phyloP scores from a whole-genome alignment of 2,797 vertebrate species.

The Carduelis carduelis region DNA sequence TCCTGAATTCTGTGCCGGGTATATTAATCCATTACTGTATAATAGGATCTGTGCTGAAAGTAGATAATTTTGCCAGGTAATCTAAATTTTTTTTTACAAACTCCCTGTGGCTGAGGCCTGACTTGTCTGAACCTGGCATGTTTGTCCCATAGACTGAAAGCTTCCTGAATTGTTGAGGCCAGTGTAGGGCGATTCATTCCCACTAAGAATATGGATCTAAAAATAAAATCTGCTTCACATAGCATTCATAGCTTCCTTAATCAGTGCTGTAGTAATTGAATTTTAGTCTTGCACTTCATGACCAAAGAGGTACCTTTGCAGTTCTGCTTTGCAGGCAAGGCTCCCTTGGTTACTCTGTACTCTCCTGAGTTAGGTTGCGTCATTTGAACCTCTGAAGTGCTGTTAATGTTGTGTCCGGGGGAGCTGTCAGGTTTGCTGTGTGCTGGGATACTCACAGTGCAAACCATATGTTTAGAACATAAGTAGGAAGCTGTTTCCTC shows the following conservation, averaged over 20 bases:
- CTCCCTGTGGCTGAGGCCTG: not conserved
- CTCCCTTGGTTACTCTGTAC: not conserved
- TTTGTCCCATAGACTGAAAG: not conserved
- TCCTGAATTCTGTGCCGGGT: accelerated
- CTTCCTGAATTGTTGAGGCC: not conserved
- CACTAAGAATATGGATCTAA: not conserved
- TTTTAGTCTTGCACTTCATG: not conserved
- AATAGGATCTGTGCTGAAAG: not conserved
- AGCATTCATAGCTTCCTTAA: conserved; percentile 26
- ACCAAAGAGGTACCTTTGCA: not conserved
- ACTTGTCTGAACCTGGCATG: not conserved
- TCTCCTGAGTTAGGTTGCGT: not conserved
- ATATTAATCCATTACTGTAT: not conserved
- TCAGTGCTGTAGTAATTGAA: not conserved
- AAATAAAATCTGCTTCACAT: conserved; percentile 40
- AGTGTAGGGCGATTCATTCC: not conserved
- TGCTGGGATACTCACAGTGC: not conserved
- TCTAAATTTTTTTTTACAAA: not conserved
- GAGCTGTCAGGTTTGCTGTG: not conserved
- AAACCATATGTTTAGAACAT: not conserved
- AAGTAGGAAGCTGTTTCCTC: not conserved
- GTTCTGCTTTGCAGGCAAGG: not conserved
- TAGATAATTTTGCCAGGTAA: not conserved
- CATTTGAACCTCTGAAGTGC: not conserved
- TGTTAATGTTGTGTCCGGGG: not conserved